phyloP scores from a whole-genome alignment of 2,797 vertebrate genomes.

The Martes flavigula region DNA sequence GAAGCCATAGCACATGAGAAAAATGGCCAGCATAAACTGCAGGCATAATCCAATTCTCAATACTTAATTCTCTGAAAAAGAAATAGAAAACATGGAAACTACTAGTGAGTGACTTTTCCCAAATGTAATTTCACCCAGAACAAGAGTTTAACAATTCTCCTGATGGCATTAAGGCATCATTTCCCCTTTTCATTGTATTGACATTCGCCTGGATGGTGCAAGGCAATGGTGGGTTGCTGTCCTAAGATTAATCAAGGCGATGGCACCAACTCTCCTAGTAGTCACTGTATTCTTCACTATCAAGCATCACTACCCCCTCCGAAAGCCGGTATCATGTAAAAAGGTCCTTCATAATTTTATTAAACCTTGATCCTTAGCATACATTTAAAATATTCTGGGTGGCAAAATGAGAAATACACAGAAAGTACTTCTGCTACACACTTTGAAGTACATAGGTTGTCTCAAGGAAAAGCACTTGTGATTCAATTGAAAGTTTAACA shows the following conservation, averaged over 20 bases:
- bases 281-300: background rate
- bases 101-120: background rate
- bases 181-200: background rate
- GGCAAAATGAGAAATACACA: background rate
- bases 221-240: background rate
- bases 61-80: conserved; percentile 90
- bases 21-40: conserved; percentile 97
- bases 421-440: background rate
- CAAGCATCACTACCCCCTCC: background rate
- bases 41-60: conserved; percentile 99
- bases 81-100: conserved; percentile 18
- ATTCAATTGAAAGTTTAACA: background rate
- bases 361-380: background rate
- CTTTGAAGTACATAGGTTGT: background rate
- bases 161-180: background rate
- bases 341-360: background rate
- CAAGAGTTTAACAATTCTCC: conserved; percentile 18
- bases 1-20: conserved; percentile 93
- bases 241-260: background rate
- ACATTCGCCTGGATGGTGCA: background rate
- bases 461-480: background rate
- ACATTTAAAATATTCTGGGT: background rate
- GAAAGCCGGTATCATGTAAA: background rate
- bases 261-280: background rate
- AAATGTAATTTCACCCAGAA: background rate